These are phyloP conservation scores for Lampris incognitus DNA, from an alignment of 2,113 vertebrate species.

Conservation along the genomic window DNA sequence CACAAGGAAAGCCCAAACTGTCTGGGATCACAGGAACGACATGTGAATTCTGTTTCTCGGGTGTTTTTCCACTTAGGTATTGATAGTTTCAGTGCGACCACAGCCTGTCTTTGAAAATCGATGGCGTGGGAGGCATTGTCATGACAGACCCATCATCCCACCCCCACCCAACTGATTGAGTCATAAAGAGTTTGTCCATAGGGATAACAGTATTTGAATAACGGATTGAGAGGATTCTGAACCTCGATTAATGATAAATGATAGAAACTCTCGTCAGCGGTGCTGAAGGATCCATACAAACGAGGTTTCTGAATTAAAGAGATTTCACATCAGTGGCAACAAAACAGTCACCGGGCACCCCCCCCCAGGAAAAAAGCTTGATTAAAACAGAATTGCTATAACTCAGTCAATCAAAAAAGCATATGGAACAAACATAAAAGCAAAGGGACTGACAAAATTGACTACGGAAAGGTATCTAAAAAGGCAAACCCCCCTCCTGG, in stretches of 20 bases:
- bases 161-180: constrained; percentile 63
- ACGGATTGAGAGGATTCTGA: constrained; percentile 72
- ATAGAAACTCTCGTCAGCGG: constrained; percentile 64
- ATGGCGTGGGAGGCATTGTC: constrained; percentile 37
- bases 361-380: constrained; percentile 36
- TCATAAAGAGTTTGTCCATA: constrained; percentile 72
- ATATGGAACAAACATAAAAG: constrained; percentile 30
- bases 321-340: constrained; percentile 36
- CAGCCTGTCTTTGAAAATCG: constrained; percentile 34
- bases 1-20: too few relatives aligned
- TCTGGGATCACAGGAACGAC: too few relatives aligned
- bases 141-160: too few relatives aligned
- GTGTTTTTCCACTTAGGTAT: not conserved
- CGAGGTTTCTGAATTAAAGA: constrained; percentile 46
- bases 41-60: too few relatives aligned
- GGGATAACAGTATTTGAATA: constrained; percentile 67
- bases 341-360: constrained; percentile 43
- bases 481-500: not conserved
- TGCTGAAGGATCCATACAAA: constrained; percentile 67
- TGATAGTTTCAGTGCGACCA: constrained; percentile 38
- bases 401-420: constrained; percentile 55
- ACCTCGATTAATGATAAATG: constrained; percentile 70
- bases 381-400: constrained; percentile 50
- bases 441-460: constrained; percentile 1
- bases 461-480: constrained; percentile 7